These are phyloP conservation scores for Struthidea cinerea DNA, from an alignment of 2,113 vertebrate genomes.

Conservation along the genomic window DNA sequence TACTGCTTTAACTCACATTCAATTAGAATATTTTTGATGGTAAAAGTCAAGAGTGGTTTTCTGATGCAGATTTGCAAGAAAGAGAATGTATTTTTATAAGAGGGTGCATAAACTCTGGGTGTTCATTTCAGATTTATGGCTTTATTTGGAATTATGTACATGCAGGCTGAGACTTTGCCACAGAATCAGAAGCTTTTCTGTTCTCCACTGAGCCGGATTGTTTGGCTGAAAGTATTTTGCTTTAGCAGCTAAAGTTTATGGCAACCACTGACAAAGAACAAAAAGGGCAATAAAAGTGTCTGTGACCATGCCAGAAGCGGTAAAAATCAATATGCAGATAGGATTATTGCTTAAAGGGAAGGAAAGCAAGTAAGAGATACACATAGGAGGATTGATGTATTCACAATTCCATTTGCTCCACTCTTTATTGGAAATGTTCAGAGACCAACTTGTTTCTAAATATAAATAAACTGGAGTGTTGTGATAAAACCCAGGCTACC, in stretches of 20 bases:
- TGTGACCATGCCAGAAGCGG: not conserved
- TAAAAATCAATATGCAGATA: not conserved
- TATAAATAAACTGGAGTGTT: not conserved
- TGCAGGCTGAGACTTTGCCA: not conserved
- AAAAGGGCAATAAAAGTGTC: not conserved
- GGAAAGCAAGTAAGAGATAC: not conserved
- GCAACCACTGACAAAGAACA: not conserved
- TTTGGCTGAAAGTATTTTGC: not conserved
- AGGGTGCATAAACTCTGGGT: not conserved
- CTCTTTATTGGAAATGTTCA: not conserved
- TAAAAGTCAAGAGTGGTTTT: not conserved
- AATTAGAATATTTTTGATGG: not conserved
- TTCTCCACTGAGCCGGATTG: not conserved
- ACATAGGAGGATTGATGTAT: not conserved
- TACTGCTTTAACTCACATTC: not conserved
- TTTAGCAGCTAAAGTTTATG: not conserved
- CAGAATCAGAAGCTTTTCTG: not conserved
- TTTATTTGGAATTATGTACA: not conserved
- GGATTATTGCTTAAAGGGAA: not conserved
- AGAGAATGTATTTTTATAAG: not conserved
- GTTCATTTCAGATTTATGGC: not conserved
- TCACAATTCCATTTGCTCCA: not conserved
- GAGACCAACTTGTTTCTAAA: not conserved
- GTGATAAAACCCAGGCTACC: not conserved
- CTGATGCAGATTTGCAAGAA: not conserved